phyloP scores from a whole-genome alignment of 2,797 vertebrate genomes.

The Dipus sagitta region DNA sequence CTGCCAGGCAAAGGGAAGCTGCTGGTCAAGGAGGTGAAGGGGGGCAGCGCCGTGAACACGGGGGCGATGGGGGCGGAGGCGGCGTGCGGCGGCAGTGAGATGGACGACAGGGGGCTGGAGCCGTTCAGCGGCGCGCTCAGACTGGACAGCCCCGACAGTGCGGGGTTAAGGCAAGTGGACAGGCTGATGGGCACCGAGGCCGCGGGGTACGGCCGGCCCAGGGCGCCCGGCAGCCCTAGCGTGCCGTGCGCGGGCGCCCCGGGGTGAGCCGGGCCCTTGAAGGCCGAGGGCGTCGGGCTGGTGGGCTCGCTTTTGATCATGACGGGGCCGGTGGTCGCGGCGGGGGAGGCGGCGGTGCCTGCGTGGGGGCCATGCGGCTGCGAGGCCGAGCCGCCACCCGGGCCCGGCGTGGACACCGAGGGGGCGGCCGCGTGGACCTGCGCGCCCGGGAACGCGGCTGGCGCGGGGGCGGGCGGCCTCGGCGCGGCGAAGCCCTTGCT shows the following conservation, averaged over 20 bases:
- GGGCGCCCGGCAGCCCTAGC: conserved; percentile 88
- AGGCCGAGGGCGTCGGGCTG: conserved; percentile 95
- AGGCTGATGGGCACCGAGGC: conserved; percentile 92
- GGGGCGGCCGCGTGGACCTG: conserved; percentile 81
- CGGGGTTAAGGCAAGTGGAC: conserved; percentile 90
- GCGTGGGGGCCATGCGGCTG: conserved; percentile 85
- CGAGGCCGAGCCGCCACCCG: conserved; percentile 82
- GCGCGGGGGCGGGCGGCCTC: conserved; percentile 88
- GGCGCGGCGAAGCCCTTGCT: conserved; percentile 93
- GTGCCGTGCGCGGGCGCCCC: conserved; percentile 91
- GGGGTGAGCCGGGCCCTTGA: conserved; percentile 94
- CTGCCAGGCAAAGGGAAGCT: conserved; percentile 89
- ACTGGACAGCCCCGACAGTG: conserved; percentile 91
- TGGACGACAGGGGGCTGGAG: conserved; percentile 85
- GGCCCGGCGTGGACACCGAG: conserved; percentile 17
- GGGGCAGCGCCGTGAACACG: conserved; percentile 92
- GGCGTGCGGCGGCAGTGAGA: conserved; percentile 88
- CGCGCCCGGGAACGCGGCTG: conserved; percentile 89
- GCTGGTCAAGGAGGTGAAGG: conserved; percentile 92
- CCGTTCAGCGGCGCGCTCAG: conserved; percentile 86
- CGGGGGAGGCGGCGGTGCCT: conserved; percentile 79
- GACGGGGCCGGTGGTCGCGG: conserved; percentile 75
- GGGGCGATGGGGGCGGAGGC: conserved; percentile 87
- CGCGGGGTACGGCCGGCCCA: conserved; percentile 91
- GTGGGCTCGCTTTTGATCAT: conserved; percentile 88